Conservation (phyloP, 2,113 vertebrate species). For the Datnioides undecimradiatus region DNA sequence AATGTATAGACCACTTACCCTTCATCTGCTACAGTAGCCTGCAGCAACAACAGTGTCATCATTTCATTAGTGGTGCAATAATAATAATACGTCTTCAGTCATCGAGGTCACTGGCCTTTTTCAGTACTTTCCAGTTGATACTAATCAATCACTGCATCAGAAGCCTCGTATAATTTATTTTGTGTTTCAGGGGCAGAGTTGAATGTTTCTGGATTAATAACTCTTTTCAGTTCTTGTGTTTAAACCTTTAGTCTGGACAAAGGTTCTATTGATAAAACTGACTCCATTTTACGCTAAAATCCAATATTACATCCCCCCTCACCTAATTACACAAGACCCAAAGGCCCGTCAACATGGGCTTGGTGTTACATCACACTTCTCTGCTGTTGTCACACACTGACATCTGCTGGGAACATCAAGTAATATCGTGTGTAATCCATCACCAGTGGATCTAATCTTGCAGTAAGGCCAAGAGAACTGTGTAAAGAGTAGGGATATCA, state of each 20-base stretch:
- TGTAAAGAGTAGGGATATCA: background rate
- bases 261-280: slow-evolving; percentile 47
- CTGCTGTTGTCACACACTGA: slow-evolving; percentile 59
- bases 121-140: too few species aligned
- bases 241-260: slow-evolving; percentile 41
- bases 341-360: slow-evolving; percentile 26
- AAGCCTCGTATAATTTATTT: background rate
- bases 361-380: slow-evolving; percentile 56
- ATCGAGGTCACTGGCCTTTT: too few species aligned
- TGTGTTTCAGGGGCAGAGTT: background rate
- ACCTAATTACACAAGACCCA: slow-evolving; percentile 65
- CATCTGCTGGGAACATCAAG: slow-evolving; percentile 66
- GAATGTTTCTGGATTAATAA: background rate
- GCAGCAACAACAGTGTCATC: background rate
- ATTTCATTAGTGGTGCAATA: too few species aligned
- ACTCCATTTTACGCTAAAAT: slow-evolving; percentile 33
- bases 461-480: background rate
- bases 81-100: background rate
- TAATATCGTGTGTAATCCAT: background rate
- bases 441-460: background rate
- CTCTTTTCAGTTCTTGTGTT: slow-evolving; percentile 7
- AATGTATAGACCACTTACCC: background rate
- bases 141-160: background rate
- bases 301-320: slow-evolving; percentile 50
- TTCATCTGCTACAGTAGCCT: too few species aligned